Evolutionary conservation across 1,140 invertebrate genomes (phyloP).

Genomic region (Calliopsis andreniformis): DNA sequence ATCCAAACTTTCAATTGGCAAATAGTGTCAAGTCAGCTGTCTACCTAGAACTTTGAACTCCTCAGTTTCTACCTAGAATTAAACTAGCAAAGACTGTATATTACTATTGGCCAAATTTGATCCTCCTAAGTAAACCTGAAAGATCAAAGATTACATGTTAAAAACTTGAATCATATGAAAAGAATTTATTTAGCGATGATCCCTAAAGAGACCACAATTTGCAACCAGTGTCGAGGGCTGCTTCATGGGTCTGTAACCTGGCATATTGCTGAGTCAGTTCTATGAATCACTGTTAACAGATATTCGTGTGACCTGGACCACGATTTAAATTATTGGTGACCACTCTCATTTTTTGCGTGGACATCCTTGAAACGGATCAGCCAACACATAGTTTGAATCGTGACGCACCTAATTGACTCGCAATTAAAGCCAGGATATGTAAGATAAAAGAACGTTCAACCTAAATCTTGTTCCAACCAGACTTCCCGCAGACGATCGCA

Average conservation of each 20-base stretch:
- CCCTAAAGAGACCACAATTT: background rate
- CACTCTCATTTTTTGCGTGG: background rate
- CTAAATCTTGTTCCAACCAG: slow-evolving; percentile 26
- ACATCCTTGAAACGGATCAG: background rate
- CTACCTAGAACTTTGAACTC: too few relatives aligned
- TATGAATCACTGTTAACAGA: slow-evolving; percentile 22
- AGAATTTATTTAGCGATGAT: background rate
- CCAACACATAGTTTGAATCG: too few relatives aligned
- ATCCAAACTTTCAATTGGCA: too few relatives aligned
- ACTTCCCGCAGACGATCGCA: slow-evolving; percentile 25
- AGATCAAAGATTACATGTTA: too few relatives aligned
- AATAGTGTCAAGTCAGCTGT: too few relatives aligned
- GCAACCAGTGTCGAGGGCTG: background rate
- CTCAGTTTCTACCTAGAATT: too few relatives aligned
- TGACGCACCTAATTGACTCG: background rate
- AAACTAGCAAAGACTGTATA: too few relatives aligned
- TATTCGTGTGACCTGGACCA: slow-evolving; percentile 11
- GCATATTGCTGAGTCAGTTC: slow-evolving; percentile 32
- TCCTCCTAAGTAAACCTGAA: too few relatives aligned
- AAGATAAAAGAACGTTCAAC: background rate
- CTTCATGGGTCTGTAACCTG: slow-evolving; percentile 11
- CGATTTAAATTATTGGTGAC: slow-evolving; percentile 15
- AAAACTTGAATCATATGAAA: too few relatives aligned
- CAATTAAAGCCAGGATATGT: background rate
- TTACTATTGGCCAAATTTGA: too few relatives aligned